Evolutionary conservation across 2,797 vertebrate genomes (phyloP).

Genomic region (Gadopsis marmoratus): DNA sequence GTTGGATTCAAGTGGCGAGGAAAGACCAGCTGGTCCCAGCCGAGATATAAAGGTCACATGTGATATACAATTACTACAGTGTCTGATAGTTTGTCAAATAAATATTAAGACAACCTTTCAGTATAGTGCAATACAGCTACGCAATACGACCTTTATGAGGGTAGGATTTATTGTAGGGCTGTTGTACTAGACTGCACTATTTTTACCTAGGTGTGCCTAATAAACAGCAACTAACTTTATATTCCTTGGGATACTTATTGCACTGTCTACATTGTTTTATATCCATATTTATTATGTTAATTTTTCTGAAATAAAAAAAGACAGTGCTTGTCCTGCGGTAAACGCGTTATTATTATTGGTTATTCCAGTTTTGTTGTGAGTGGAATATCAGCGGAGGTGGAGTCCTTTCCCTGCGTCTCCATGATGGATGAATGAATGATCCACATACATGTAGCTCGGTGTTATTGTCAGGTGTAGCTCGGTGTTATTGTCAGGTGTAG

Average conservation of each 20-base stretch:
- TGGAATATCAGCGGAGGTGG: neutral
- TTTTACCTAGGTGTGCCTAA: neutral
- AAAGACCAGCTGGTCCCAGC: neutral
- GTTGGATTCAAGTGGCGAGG: neutral
- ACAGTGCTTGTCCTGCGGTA: neutral
- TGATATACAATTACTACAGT: neutral
- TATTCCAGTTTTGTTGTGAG: too few species aligned
- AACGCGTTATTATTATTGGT: too few species aligned
- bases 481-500: constrained; percentile 41
- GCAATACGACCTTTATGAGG: neutral
- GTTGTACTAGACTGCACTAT: neutral
- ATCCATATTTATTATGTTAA: neutral
- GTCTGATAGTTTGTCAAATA: neutral
- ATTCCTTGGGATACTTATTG: neutral
- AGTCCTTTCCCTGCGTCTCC: neutral
- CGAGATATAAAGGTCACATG: neutral
- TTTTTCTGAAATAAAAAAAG: neutral
- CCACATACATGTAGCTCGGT: neutral
- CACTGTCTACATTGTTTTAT: neutral
- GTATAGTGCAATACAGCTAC: neutral
- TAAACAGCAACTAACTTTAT: neutral
- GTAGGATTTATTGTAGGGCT: neutral
- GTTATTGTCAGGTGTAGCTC: constrained; percentile 44
- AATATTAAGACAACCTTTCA: neutral
- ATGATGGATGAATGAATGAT: neutral